These are phyloP conservation scores for Pseudopleuronectes americanus DNA, from an alignment of 2,797 vertebrate species.

Conservation along the genomic window DNA sequence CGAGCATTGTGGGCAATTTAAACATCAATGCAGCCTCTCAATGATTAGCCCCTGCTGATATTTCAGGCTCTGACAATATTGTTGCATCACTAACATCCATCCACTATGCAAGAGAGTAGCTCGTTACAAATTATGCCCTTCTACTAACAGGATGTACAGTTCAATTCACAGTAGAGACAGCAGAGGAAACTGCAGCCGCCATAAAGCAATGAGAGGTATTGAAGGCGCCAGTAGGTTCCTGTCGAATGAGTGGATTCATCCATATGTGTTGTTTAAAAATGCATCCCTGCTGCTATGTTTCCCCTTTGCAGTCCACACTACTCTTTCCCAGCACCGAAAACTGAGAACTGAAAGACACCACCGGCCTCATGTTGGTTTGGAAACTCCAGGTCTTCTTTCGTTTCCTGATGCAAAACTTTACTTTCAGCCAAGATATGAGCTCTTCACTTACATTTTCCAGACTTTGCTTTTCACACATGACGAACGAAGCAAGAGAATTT, in stretches of 20 bases:
- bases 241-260: not conserved
- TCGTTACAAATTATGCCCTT: conserved; percentile 36
- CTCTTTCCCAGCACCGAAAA: too few species aligned
- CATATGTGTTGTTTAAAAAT: too few species aligned
- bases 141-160: conserved; percentile 15
- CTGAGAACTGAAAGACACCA: too few species aligned
- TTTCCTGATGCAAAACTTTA: too few species aligned
- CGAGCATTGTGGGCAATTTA: conserved; percentile 57
- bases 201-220: conserved; percentile 9
- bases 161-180: conserved; percentile 26
- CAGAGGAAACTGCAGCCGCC: conserved; percentile 21
- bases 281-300: too few species aligned
- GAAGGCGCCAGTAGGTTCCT: not conserved
- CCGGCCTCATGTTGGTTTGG: too few species aligned
- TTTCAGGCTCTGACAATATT: conserved; percentile 70
- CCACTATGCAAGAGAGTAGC: conserved; percentile 22
- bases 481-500: too few species aligned
- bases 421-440: too few species aligned
- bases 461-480: too few species aligned
- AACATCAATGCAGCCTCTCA: conserved; percentile 67
- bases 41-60: conserved; percentile 74
- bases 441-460: too few species aligned
- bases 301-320: too few species aligned
- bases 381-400: too few species aligned
- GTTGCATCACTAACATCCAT: conserved; percentile 68